phyloP scores from a whole-genome alignment of 2,113 vertebrate species.

The Entelurus aequoreus region DNA sequence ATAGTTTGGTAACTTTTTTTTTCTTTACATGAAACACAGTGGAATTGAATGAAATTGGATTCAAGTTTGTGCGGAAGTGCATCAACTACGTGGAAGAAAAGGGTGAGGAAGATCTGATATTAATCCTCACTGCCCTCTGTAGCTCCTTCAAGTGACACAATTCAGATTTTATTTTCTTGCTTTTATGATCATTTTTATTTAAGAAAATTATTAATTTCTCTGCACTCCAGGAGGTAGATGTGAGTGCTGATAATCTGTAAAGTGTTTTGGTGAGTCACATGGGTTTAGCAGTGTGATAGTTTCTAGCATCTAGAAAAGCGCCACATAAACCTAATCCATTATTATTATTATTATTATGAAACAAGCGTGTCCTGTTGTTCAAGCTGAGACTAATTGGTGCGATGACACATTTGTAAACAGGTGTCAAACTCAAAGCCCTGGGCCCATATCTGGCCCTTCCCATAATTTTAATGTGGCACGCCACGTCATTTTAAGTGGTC shows the following conservation, averaged over 20 bases:
- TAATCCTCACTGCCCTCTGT: not conserved
- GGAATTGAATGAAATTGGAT: conserved; percentile 93
- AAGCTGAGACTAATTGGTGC: not conserved
- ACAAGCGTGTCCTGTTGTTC: not conserved
- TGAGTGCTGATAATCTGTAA: too few relatives aligned
- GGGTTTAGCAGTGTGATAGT: not conserved
- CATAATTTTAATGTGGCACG: too few relatives aligned
- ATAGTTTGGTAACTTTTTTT: not conserved
- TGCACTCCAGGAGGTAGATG: not conserved
- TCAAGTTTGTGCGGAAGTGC: conserved; percentile 93
- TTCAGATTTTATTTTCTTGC: too few relatives aligned
- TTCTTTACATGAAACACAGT: conserved; percentile 72
- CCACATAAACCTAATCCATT: too few relatives aligned
- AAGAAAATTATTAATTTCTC: not conserved
- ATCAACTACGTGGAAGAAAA: conserved; percentile 89
- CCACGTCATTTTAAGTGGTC: too few relatives aligned
- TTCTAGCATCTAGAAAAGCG: too few relatives aligned
- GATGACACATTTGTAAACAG: conserved; percentile 16
- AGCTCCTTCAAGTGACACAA: not conserved
- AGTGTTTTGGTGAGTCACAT: not conserved
- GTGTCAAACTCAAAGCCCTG: too few relatives aligned
- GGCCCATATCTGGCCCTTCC: too few relatives aligned
- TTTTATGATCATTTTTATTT: too few relatives aligned
- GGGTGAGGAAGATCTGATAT: conserved; percentile 66
- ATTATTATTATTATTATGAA: too few relatives aligned